phyloP scores from a whole-genome alignment of 1,140 invertebrate genomes.

The Brachionus manjavacas region DNA sequence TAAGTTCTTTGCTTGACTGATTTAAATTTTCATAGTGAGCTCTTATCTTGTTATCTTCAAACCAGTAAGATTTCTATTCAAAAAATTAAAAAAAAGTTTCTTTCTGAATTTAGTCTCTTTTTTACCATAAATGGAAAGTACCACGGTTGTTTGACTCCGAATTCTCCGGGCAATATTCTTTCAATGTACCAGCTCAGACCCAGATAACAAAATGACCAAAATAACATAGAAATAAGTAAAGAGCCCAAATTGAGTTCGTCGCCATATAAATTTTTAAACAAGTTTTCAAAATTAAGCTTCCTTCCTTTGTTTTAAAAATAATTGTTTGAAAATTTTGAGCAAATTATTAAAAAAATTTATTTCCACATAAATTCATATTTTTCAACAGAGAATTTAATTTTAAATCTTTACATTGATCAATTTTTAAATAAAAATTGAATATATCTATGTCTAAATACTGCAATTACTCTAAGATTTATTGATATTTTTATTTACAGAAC shows the following conservation, averaged over 20 bases:
- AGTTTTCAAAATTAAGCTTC: not conserved
- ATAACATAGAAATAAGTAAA: not conserved
- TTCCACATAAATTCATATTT: not conserved
- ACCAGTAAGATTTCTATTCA: constrained; percentile 15
- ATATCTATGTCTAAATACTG: too few species aligned
- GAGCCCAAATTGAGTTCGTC: constrained; percentile 25
- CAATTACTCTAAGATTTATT: too few species aligned
- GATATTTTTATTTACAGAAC: too few species aligned
- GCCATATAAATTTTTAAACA: constrained; percentile 4
- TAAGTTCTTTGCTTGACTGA: not conserved
- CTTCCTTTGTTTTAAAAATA: not conserved
- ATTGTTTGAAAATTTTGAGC: too few species aligned
- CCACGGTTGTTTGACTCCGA: constrained; percentile 26
- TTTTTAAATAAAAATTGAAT: too few species aligned
- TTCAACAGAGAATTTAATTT: not conserved
- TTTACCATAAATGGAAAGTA: constrained; percentile 40
- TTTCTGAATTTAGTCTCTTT: not conserved
- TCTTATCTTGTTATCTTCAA: not conserved
- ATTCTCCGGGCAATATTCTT: constrained; percentile 22
- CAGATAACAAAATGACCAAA: not conserved
- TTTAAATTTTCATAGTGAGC: not conserved
- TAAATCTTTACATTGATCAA: too few species aligned
- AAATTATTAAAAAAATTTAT: not conserved
- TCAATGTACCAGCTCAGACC: constrained; percentile 26
- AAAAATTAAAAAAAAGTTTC: too few species aligned